phyloP scores from a whole-genome alignment of 2,797 vertebrate genomes.

The Eupleurogrammus muticus region DNA sequence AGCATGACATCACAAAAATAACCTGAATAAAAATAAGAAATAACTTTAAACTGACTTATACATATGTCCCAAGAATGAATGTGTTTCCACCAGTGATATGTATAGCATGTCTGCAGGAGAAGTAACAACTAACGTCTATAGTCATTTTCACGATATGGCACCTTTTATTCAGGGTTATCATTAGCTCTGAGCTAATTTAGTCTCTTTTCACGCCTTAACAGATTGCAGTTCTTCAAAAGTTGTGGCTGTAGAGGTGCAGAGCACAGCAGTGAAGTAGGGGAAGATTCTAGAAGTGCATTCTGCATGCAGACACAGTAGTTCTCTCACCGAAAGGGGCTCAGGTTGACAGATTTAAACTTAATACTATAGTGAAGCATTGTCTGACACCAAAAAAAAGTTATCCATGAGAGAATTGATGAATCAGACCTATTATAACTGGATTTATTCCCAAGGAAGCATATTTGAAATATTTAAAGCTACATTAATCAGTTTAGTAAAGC shows the following conservation, averaged over 20 bases:
- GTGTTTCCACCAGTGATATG: background rate
- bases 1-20: background rate
- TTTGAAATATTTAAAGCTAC: background rate
- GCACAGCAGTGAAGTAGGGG: background rate
- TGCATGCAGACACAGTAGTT: background rate
- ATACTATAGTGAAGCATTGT: background rate
- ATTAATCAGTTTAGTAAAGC: background rate
- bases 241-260: background rate
- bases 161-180: slow-evolving; percentile 5
- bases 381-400: background rate
- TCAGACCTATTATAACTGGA: background rate
- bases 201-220: background rate
- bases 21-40: background rate
- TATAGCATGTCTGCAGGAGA: background rate
- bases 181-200: slow-evolving; percentile 3
- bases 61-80: background rate
- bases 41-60: background rate
- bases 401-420: background rate
- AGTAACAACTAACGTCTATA: background rate
- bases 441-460: background rate
- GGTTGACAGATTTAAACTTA: background rate
- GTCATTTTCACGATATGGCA: background rate
- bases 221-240: slow-evolving; percentile 1
- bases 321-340: background rate
- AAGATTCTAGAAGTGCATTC: background rate